Conservation (phyloP, 2,113 vertebrate species). For the Eleginops maclovinus region DNA sequence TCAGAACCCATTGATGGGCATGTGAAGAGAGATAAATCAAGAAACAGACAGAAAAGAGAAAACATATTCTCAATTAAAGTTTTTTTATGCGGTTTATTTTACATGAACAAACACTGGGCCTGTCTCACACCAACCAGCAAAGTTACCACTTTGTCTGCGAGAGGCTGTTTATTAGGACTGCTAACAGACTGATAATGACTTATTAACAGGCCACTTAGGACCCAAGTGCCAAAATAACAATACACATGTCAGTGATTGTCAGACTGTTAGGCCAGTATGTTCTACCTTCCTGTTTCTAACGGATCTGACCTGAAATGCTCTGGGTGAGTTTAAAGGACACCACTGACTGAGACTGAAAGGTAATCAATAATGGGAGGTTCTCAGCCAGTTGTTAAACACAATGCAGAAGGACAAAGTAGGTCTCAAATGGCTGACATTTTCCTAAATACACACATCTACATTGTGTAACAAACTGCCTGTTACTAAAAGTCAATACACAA, state of each 20-base stretch:
- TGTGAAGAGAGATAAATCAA: not conserved
- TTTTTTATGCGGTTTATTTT: conserved; percentile 2
- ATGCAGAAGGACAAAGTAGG: not conserved
- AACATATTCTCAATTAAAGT: not conserved
- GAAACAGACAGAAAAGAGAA: not conserved
- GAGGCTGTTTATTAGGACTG: conserved; percentile 62
- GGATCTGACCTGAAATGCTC: conserved; percentile 13
- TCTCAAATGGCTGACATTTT: not conserved
- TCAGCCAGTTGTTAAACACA: not conserved
- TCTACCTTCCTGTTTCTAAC: conserved; percentile 23
- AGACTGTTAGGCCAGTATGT: conserved; percentile 20
- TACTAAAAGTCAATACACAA: conserved; percentile 32
- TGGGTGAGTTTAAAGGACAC: not conserved
- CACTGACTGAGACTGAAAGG: not conserved
- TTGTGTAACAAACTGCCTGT: conserved; percentile 11
- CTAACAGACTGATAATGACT: conserved; percentile 77
- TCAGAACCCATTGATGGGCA: not conserved
- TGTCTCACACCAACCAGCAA: conserved; percentile 61
- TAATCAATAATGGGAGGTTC: not conserved
- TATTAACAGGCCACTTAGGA: conserved; percentile 78
- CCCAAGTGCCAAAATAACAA: conserved; percentile 72
- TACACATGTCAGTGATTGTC: conserved; percentile 63
- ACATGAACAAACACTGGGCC: conserved; percentile 18
- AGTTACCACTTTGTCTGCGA: conserved; percentile 21
- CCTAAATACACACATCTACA: not conserved